A percentile compares a stretch with the other conserved stretches of the same genome.
These are phyloP conservation scores for Maniola hyperantus DNA, from an alignment of 2,888 invertebrate genomes.

Conservation along the genomic window DNA sequence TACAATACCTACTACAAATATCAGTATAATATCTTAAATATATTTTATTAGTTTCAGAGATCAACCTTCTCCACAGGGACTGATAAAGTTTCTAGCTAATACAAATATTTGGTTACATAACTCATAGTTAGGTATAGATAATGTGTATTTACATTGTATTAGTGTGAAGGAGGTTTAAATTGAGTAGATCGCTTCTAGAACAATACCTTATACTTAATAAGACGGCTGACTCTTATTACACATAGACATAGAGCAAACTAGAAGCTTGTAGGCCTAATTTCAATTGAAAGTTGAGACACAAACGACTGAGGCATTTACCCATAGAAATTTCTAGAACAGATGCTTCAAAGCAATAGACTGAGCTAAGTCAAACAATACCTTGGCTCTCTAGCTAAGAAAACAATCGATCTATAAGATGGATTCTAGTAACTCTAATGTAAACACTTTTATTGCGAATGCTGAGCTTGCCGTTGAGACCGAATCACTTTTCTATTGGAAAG, in stretches of 20 bases:
- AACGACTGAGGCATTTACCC: neutral
- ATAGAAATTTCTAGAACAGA: conserved; percentile 3
- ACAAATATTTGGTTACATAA: no score
- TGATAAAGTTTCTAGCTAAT: no score
- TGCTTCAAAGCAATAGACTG: conserved; percentile 12
- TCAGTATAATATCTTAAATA: no score
- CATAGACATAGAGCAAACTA: neutral
- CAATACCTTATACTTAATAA: no score
- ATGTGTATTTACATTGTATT: no score
- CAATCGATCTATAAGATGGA: conserved; percentile 19
- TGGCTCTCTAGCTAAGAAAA: conserved; percentile 9
- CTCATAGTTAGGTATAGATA: no score
- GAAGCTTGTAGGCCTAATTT: neutral
- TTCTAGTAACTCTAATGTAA: conserved; percentile 23
- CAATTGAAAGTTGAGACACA: neutral
- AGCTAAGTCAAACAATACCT: conserved; percentile 4
- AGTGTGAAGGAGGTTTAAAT: no score
- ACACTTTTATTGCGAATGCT: conserved; percentile 16
- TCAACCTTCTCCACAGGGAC: no score
- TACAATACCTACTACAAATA: no score
- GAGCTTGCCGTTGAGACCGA: conserved; percentile 14
- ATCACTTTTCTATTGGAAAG: conserved; percentile 18
- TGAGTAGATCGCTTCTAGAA: no score
- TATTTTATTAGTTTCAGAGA: no score
- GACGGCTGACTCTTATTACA: no score